Evolutionary conservation across 1,140 invertebrate genomes (phyloP).

Genomic region (Procambarus clarkii): DNA sequence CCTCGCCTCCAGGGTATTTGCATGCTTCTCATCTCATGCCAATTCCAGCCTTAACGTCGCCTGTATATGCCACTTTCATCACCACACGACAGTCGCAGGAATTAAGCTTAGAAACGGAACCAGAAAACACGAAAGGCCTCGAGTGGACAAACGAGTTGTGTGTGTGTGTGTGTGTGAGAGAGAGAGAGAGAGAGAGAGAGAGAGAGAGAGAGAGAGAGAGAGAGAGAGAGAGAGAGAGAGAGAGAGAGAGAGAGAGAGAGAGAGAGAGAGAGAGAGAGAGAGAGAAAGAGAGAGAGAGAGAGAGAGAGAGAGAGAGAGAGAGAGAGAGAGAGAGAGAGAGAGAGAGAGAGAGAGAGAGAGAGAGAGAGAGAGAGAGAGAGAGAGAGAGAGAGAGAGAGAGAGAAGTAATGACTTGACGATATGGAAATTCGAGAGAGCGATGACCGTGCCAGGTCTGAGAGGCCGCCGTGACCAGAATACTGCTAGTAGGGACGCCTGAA

Average conservation of each 20-base stretch:
- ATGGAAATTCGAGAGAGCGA: conserved; percentile 33
- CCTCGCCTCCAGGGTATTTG: too few species aligned
- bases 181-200: too few species aligned
- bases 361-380: not conserved
- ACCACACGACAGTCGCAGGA: too few species aligned
- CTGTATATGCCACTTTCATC: too few species aligned
- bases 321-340: not conserved
- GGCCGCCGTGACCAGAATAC: too few species aligned
- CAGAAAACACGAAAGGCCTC: too few species aligned
- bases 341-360: not conserved
- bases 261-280: not conserved
- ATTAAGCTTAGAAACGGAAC: too few species aligned
- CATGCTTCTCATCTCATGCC: too few species aligned
- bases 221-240: not conserved
- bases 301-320: not conserved
- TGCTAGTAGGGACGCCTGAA: too few species aligned
- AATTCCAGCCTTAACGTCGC: too few species aligned
- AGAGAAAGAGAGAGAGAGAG: not conserved
- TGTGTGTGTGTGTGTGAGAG: too few species aligned
- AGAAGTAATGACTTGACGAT: conserved; percentile 20
- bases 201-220: not conserved
- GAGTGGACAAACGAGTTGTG: too few species aligned
- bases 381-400: not conserved
- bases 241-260: not conserved
- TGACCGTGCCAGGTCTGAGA: conserved; percentile 4